A percentile compares a stretch with the other conserved stretches of the same genome.
Conservation (phyloP, 2,113 vertebrate species). For the Cheilinus undulatus region DNA sequence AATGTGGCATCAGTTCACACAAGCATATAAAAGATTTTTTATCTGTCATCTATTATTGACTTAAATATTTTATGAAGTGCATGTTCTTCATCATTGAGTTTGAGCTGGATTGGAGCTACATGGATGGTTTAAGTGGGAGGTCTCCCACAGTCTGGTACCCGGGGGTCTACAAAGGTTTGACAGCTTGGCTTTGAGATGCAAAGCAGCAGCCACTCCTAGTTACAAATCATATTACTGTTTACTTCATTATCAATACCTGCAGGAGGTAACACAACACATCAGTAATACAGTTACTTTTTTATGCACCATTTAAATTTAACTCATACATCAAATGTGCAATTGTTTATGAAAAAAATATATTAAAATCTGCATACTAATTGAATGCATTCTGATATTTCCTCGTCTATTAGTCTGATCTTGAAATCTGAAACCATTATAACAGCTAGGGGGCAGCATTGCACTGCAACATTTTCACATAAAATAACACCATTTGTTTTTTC, state of each 20-base stretch:
- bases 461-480: slow-evolving; percentile 2
- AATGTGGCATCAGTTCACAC: too few species aligned
- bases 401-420: background rate
- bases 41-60: too few species aligned
- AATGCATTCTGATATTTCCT: background rate
- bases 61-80: too few species aligned
- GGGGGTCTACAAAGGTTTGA: slow-evolving; percentile 20
- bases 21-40: too few species aligned
- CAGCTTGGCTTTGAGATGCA: slow-evolving; percentile 25
- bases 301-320: background rate
- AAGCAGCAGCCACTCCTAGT: slow-evolving; percentile 22
- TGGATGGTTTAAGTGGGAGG: background rate
- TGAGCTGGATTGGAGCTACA: background rate
- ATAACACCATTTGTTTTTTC: background rate
- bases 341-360: background rate
- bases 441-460: slow-evolving; percentile 75
- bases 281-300: background rate
- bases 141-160: background rate
- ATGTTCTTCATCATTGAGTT: background rate
- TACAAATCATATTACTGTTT: slow-evolving; percentile 3
- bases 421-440: background rate
- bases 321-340: background rate
- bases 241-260: background rate
- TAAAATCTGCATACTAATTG: background rate
- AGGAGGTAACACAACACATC: background rate